Evolutionary conservation across 2,113 vertebrate species (phyloP).

Genomic region (Lampris incognitus): DNA sequence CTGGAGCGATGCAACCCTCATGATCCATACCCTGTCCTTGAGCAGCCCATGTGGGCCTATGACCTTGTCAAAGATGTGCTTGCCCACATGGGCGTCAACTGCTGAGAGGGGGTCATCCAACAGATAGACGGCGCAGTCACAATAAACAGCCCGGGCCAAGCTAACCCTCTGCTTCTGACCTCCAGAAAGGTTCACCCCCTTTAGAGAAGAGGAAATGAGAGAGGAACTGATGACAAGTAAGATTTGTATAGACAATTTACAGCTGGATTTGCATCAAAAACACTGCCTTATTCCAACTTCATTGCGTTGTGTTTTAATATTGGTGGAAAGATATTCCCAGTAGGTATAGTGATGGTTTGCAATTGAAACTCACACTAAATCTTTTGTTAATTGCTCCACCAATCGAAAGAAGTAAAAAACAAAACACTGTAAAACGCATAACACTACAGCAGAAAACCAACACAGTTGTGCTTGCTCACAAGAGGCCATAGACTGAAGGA

Average conservation of each 20-base stretch:
- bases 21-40: slow-evolving; percentile 85
- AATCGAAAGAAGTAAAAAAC: too few species aligned
- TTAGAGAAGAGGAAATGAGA: slow-evolving; percentile 6
- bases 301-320: too few species aligned
- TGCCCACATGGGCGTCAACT: slow-evolving; percentile 94
- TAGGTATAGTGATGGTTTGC: too few species aligned
- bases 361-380: too few species aligned
- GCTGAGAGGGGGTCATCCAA: slow-evolving; percentile 95
- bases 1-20: neutral
- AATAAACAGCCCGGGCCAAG: slow-evolving; percentile 92
- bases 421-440: too few species aligned
- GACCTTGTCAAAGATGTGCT: slow-evolving; percentile 94
- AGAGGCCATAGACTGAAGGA: too few species aligned
- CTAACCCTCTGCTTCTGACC: slow-evolving; percentile 96
- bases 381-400: too few species aligned
- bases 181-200: slow-evolving; percentile 97
- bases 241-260: too few species aligned
- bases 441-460: too few species aligned
- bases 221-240: slow-evolving; percentile 27
- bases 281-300: too few species aligned
- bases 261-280: neutral
- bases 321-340: too few species aligned
- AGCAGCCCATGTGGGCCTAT: slow-evolving; percentile 93
- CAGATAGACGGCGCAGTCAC: slow-evolving; percentile 87
- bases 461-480: too few species aligned